Evolutionary conservation across 2,888 invertebrate genomes (phyloP), one percentile per base, ranked within the genome.

Genomic region (Chloroclysta siterata): DNA sequence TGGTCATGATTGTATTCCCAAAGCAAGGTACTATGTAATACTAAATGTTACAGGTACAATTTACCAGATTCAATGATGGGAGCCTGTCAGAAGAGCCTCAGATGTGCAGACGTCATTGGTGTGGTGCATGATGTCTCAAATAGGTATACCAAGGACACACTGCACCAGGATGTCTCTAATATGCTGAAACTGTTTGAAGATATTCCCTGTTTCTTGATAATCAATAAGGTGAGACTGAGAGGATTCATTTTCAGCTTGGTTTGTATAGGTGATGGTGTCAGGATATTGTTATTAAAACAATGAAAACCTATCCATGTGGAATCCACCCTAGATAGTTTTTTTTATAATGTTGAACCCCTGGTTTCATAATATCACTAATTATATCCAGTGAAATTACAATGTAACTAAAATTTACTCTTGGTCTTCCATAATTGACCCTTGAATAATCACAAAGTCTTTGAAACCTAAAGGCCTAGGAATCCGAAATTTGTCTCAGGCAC

Each of bases 121-220:
- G 96, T 98, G 0, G 91, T 99, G 17, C 98, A 98, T 80, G 99
- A 99, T 89, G 95, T 95, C 5, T 95, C 96, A 0, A 96, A 97
- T 81, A 82, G 87, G 47, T 95, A 94, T 88, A 95, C 95, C 0
- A 94, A 96, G 68, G 94, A 95, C 47, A 88, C 82, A 51, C 86
- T 99, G 15, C 95, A 97, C 82, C 80, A 92, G 0, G 95, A 96
- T 82, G 92, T 98, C 0, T 80, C 97, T 2, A 90, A 95, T 36
- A 91, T 97, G 63, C 88, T 99, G 4, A 93, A 95, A 69, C 82
- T 94, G 8, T 93, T 95, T 77, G 89, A 94, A 0, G 82, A 93
- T 5, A 89, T 93, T 63, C 95, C 95, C 0, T 95, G 95, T 73
- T 95, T 99, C 77, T 92, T 99, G 15, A 94, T 99, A 61, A 87